A percentile compares a stretch with the other conserved stretches of the same genome.
Conservation (phyloP, 2,888 invertebrate species). For the Drosophila affinis region DNA sequence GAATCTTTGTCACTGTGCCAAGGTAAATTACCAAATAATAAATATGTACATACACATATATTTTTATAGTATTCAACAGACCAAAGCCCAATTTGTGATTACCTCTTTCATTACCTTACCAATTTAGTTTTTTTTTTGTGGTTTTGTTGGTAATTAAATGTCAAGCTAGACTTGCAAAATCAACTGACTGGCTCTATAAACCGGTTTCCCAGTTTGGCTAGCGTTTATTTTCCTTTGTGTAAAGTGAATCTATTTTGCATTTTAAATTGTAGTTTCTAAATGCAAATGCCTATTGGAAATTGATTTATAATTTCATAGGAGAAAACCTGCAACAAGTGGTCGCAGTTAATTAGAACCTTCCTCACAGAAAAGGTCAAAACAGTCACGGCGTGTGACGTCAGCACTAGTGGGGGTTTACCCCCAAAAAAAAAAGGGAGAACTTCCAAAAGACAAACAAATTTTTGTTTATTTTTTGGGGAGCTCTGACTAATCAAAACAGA, state of each 20-base stretch:
- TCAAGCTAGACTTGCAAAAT: slow-evolving; percentile 65
- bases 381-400: slow-evolving; percentile 57
- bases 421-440: slow-evolving; percentile 14
- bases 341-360: slow-evolving; percentile 4
- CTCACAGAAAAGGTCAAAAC: slow-evolving; percentile 6
- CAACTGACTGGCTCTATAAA: slow-evolving; percentile 48
- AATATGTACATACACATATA: background rate
- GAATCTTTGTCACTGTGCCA: slow-evolving; percentile 88
- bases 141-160: slow-evolving; percentile 49
- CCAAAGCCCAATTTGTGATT: slow-evolving; percentile 24
- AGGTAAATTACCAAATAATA: slow-evolving; percentile 83
- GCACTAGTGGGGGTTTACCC: slow-evolving; percentile 31
- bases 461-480: slow-evolving; percentile 6
- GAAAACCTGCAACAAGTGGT: slow-evolving; percentile 26
- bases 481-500: slow-evolving; percentile 37
- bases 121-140: slow-evolving; percentile 43
- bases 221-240: slow-evolving; percentile 31
- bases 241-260: slow-evolving; percentile 51
- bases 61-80: background rate
- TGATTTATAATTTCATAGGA: slow-evolving; percentile 36
- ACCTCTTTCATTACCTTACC: slow-evolving; percentile 27
- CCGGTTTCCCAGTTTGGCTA: slow-evolving; percentile 58
- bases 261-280: slow-evolving; percentile 55
- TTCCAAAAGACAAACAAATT: slow-evolving; percentile 9
- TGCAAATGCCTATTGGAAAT: slow-evolving; percentile 56